A percentile compares a stretch with the other conserved stretches of the same genome.
Conservation (phyloP, 2,797 vertebrate species). For the Sebastes vulpes region DNA sequence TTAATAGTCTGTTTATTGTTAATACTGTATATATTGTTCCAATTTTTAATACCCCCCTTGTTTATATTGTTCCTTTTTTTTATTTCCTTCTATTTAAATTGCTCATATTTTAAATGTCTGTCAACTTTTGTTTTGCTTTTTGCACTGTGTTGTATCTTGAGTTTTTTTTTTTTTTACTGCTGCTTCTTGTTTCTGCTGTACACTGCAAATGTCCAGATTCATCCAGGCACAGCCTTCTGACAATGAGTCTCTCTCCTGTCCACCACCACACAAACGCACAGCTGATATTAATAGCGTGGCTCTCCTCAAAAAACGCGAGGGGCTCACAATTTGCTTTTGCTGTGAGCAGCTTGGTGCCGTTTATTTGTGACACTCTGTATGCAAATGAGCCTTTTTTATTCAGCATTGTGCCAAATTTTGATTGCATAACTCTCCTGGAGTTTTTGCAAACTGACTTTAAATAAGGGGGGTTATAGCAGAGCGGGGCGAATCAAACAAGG, state of each 20-base stretch:
- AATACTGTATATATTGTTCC: no score
- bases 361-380: neutral
- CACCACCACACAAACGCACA: neutral
- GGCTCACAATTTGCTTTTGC: neutral
- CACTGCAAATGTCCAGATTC: neutral
- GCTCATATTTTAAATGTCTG: no score
- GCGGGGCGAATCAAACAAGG: slow-evolving; percentile 49
- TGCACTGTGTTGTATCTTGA: no score
- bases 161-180: no score
- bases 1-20: no score
- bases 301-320: neutral
- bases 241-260: neutral
- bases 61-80: no score
- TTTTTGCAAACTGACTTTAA: slow-evolving; percentile 42
- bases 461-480: slow-evolving; percentile 23
- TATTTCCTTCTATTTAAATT: no score
- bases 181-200: no score
- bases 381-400: slow-evolving; percentile 32
- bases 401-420: slow-evolving; percentile 35
- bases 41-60: no score
- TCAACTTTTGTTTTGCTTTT: no score
- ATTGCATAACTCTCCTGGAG: slow-evolving; percentile 45
- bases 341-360: neutral
- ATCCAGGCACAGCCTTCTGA: neutral
- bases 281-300: neutral